Evolutionary conservation across 2,797 vertebrate genomes (phyloP), one percentile per base, ranked within the genome.

Genomic region (Mormyrus hasselquistii): DNA sequence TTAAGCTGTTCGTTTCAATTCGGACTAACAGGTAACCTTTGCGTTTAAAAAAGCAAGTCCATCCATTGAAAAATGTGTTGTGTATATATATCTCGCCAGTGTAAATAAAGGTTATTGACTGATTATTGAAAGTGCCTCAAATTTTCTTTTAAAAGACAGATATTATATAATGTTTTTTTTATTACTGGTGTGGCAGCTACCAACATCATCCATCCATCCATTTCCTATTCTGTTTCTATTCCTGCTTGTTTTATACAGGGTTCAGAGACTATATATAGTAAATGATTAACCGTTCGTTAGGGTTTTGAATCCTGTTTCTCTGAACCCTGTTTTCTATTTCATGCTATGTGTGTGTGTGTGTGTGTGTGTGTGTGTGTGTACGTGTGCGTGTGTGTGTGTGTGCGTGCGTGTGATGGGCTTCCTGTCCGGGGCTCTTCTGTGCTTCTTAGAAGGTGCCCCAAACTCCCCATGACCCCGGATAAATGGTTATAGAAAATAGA

Each of bases 41-140:
- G 47, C 19, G 1, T 16, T 84, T 82, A 16, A 25, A 50, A 84
- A 50, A 19, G 19, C 41, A 50, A 9, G 50, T 50, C 10, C n/a
- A 50, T 84, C 19, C 8, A 50, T 50, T 50, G 3, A 84, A 50
- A 50, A 47, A 47, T 49, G n/a, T 22, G 41, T 19, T 50, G 7
- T 84, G 41, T 84, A 50, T 50, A 83, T 83, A 49, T 84, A 84
- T 50, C 50, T 19, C 10, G 0, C 7, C 79, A 50, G 14, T 83
- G 79, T 84, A 84, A 84, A 84, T 84, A 84, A 84, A 84, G 79
- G 38, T 49, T 19, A 76, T 76, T 76, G 25, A 14, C 44, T 14
- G 12, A 82, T 22, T 50, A 84, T 49, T 84, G 41, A 83, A 84
- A 47, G 47, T 76, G n/a, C 44, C 47, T 84, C 79, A 50, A 22